phyloP scores from a whole-genome alignment of 2,797 vertebrate species.

The Sphaeramia orbicularis region DNA sequence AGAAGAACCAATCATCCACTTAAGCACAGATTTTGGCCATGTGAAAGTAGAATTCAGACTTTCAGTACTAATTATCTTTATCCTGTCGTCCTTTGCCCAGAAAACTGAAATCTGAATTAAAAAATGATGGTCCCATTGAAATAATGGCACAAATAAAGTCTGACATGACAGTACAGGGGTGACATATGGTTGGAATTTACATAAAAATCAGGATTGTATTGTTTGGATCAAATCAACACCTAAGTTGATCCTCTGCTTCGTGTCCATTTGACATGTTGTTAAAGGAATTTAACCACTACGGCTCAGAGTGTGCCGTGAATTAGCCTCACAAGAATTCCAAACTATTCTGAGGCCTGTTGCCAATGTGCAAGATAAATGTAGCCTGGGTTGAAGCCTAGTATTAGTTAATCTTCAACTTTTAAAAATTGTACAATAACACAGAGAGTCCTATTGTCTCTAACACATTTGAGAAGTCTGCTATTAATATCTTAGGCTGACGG shows the following conservation, averaged over 20 bases:
- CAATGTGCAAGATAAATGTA: slow-evolving; percentile 50
- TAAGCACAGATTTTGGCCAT: slow-evolving; percentile 42
- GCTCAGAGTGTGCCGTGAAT: slow-evolving; percentile 32
- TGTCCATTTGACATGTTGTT: slow-evolving; percentile 55
- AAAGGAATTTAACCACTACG: slow-evolving; percentile 43
- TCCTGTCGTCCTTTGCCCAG: slow-evolving; percentile 44
- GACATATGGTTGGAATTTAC: slow-evolving; percentile 50
- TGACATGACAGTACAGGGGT: slow-evolving; percentile 51
- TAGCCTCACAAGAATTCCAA: slow-evolving; percentile 32
- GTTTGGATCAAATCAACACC: slow-evolving; percentile 67
- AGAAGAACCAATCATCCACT: slow-evolving; percentile 34
- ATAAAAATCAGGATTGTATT: slow-evolving; percentile 30
- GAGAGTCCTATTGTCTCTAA: slow-evolving; percentile 63
- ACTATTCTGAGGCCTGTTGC: slow-evolving; percentile 29
- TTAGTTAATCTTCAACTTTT: slow-evolving; percentile 43
- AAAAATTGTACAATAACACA: slow-evolving; percentile 54
- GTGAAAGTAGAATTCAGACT: slow-evolving; percentile 39
- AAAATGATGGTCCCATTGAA: slow-evolving; percentile 49
- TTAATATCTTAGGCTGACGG: slow-evolving; percentile 62
- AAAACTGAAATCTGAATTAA: slow-evolving; percentile 32
- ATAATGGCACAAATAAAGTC: slow-evolving; percentile 41
- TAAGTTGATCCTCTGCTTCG: slow-evolving; percentile 57
- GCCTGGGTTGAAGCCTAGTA: slow-evolving; percentile 22
- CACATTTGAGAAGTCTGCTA: slow-evolving; percentile 43
- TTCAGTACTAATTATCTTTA: slow-evolving; percentile 47